Conservation (phyloP, 2,113 vertebrate species). For the Gopherus flavomarginatus region DNA sequence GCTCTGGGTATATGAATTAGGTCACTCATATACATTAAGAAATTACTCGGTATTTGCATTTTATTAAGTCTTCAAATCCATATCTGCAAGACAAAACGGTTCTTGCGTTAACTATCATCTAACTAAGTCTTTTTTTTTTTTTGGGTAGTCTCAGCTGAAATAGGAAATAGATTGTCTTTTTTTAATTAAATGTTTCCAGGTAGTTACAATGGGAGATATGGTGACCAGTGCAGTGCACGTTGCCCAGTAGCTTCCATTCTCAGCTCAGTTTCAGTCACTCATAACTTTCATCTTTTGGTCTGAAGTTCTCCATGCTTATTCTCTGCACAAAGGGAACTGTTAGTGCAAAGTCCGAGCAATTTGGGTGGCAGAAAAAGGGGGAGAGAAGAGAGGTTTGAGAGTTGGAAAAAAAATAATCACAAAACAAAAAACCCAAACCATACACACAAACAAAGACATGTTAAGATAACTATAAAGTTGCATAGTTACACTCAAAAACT, state of each 20-base stretch:
- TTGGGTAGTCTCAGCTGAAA: not conserved
- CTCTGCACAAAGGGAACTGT: not conserved
- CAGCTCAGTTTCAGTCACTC: not conserved
- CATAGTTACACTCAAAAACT: not conserved
- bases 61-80: fast-evolving
- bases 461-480: not conserved
- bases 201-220: not conserved
- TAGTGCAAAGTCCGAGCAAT: not conserved
- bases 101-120: not conserved
- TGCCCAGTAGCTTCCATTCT: not conserved
- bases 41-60: not conserved
- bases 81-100: not conserved
- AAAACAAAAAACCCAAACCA: not conserved
- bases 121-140: not conserved
- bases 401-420: not conserved
- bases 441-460: not conserved
- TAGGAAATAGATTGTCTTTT: too few species aligned
- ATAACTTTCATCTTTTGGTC: not conserved
- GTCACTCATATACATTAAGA: not conserved
- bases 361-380: not conserved
- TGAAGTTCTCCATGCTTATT: not conserved
- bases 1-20: not conserved
- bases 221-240: not conserved
- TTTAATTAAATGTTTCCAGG: not conserved
- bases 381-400: not conserved